Percentiles rank a stretch among this genome's conserved stretches.
phyloP scores from a whole-genome alignment of 2,888 invertebrate genomes.

The Hypercompe scribonia region DNA sequence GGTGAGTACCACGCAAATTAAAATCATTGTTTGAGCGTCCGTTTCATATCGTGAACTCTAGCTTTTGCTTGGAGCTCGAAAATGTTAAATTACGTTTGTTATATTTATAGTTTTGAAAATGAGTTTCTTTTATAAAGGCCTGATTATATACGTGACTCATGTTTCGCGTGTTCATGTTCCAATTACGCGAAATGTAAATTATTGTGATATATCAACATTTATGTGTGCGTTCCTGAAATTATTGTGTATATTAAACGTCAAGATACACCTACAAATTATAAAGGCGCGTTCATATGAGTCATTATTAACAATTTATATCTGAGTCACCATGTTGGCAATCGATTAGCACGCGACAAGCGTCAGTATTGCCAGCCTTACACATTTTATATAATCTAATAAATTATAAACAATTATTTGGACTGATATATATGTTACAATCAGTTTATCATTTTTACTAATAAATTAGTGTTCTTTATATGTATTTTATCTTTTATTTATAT shows the following conservation, averaged over 20 bases:
- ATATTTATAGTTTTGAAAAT: slow-evolving; percentile 20
- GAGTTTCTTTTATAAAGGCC: neutral
- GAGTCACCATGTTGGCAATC: slow-evolving; percentile 24
- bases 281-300: slow-evolving; percentile 20
- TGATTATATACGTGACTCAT: slow-evolving; percentile 8
- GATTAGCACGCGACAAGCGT: slow-evolving; percentile 33
- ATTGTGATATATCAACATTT: neutral
- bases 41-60: slow-evolving; percentile 36
- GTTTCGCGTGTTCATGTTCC: slow-evolving; percentile 2
- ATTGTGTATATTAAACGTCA: slow-evolving; percentile 5
- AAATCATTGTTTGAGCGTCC: slow-evolving; percentile 37
- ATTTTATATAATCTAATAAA: slow-evolving; percentile 31
- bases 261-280: slow-evolving; percentile 4
- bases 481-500: neutral
- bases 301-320: slow-evolving; percentile 29
- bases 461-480: neutral
- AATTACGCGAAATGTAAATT: neutral
- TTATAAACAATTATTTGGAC: slow-evolving; percentile 17
- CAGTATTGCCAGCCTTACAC: slow-evolving; percentile 32
- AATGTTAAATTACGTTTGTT: slow-evolving; percentile 20
- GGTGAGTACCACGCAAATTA: slow-evolving; percentile 86
- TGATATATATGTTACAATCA: neutral
- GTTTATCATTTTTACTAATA: neutral
- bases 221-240: neutral
- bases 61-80: slow-evolving; percentile 49